These are phyloP conservation scores for Macrophya annulata DNA, from an alignment of 2,888 invertebrate species.

Conservation along the genomic window DNA sequence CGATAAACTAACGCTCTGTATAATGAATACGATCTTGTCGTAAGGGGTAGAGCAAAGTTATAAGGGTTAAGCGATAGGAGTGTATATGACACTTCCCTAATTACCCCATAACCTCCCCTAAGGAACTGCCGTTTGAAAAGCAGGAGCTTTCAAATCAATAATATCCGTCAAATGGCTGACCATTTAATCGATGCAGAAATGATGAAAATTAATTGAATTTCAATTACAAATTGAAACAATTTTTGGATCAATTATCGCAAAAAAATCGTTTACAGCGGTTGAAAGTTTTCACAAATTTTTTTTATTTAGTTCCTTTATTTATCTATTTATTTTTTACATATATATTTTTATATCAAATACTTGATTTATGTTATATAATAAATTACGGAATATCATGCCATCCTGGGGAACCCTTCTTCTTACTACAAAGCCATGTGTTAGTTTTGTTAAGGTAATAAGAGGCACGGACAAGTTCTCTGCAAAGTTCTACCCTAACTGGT, in stretches of 20 bases:
- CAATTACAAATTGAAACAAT: neutral
- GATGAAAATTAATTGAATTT: neutral
- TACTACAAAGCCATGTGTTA: neutral
- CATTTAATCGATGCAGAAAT: slow-evolving; percentile 12
- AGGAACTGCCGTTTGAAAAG: slow-evolving; percentile 71
- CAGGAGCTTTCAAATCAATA: slow-evolving; percentile 43
- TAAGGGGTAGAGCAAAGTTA: slow-evolving; percentile 24
- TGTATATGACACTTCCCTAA: slow-evolving; percentile 79
- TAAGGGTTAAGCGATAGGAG: slow-evolving; percentile 67
- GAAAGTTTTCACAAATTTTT: too few relatives aligned
- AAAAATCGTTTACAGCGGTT: neutral
- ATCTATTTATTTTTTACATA: neutral
- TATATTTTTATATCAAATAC: neutral
- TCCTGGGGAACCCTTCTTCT: neutral
- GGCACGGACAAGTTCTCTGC: slow-evolving; percentile 3
- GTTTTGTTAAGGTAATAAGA: slow-evolving; percentile 21
- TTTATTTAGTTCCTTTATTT: neutral
- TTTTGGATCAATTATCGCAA: neutral
- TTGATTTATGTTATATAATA: neutral
- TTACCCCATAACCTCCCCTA: slow-evolving; percentile 76
- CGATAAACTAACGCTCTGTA: neutral
- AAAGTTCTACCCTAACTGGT: slow-evolving; percentile 47
- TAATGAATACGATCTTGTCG: neutral
- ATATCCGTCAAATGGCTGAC: neutral
- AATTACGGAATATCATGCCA: neutral